phyloP scores from a whole-genome alignment of 2,888 invertebrate genomes.

The Spodoptera exigua region DNA sequence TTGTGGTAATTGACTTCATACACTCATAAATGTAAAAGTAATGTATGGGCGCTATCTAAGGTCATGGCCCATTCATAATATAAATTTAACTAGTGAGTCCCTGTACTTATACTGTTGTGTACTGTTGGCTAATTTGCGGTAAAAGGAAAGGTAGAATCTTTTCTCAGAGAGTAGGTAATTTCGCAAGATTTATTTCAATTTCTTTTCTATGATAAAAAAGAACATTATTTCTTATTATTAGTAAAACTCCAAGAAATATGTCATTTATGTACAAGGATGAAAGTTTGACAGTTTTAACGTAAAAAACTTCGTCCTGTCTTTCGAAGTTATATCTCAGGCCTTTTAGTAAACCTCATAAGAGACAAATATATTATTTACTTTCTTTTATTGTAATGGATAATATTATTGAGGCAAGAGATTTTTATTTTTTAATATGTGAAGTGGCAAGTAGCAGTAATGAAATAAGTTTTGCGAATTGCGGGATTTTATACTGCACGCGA shows the following conservation, averaged over 20 bases:
- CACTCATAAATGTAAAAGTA: no score
- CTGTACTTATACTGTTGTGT: background rate
- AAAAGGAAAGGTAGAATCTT: background rate
- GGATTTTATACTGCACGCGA: no score
- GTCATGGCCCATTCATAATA: no score
- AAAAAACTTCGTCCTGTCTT: background rate
- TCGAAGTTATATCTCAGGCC: background rate
- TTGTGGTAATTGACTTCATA: no score
- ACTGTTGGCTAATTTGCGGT: constrained; percentile 4
- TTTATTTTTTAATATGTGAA: background rate
- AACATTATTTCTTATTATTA: background rate
- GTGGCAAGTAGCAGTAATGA: background rate
- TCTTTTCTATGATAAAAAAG: background rate
- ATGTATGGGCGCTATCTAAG: no score
- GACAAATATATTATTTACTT: background rate
- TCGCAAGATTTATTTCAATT: no score
- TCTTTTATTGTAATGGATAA: background rate
- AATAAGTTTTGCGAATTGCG: constrained; percentile 9
- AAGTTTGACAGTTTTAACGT: constrained; percentile 7
- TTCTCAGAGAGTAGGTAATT: no score
- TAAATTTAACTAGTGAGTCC: no score
- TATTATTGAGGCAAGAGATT: background rate
- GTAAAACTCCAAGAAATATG: background rate
- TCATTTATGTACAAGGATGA: constrained; percentile 1
- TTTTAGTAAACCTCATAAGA: background rate